These are phyloP conservation scores for Drosophila ambigua DNA, from an alignment of 1,140 invertebrate genomes.

Conservation along the genomic window DNA sequence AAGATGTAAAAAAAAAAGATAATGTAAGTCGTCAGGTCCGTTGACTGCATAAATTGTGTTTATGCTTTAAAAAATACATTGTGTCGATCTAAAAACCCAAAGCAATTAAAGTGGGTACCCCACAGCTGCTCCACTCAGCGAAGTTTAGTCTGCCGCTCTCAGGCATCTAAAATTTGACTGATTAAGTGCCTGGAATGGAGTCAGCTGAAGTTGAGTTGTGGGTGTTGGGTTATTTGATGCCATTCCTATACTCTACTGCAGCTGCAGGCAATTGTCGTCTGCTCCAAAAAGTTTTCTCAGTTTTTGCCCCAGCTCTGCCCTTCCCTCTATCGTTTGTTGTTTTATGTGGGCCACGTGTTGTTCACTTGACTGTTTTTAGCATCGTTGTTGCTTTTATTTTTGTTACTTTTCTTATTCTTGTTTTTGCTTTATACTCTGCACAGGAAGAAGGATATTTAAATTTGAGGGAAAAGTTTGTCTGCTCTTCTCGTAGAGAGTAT, in stretches of 20 bases:
- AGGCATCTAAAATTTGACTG: slow-evolving; percentile 60
- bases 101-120: slow-evolving; percentile 67
- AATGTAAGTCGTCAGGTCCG: neutral
- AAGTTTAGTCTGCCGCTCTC: neutral
- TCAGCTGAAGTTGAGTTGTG: slow-evolving; percentile 34
- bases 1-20: neutral
- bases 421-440: no score
- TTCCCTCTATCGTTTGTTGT: slow-evolving; percentile 22
- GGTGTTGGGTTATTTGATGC: slow-evolving; percentile 16
- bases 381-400: slow-evolving; percentile 56
- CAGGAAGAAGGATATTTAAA: no score
- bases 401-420: slow-evolving; percentile 35
- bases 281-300: slow-evolving; percentile 42
- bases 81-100: slow-evolving; percentile 49
- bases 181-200: slow-evolving; percentile 63
- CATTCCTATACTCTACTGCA: slow-evolving; percentile 35
- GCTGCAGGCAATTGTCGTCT: slow-evolving; percentile 72
- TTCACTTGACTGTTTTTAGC: slow-evolving; percentile 56
- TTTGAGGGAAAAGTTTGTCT: no score
- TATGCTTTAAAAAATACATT: slow-evolving; percentile 50
- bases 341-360: slow-evolving; percentile 65
- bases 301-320: slow-evolving; percentile 15
- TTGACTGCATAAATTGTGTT: slow-evolving; percentile 29
- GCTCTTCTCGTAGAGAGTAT: no score
- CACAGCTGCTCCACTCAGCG: slow-evolving; percentile 52